Evolutionary conservation across 2,888 invertebrate genomes (phyloP).

Genomic region (Phorcus lineatus): DNA sequence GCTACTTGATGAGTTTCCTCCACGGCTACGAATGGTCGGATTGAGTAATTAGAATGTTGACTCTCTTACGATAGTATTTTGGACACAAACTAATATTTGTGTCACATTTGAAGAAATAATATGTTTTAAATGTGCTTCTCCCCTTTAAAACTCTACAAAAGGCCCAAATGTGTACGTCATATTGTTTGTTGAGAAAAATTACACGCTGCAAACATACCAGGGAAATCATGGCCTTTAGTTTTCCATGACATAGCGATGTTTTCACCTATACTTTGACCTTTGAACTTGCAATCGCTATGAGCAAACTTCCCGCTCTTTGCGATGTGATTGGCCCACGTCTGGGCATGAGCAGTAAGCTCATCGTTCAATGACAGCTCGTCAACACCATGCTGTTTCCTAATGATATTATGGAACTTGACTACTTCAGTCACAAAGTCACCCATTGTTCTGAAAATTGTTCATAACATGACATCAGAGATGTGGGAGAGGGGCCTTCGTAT

Average conservation of each 20-base stretch:
- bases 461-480: too few relatives aligned
- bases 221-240: not conserved
- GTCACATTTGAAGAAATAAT: too few relatives aligned
- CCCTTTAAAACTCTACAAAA: too few relatives aligned
- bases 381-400: not conserved
- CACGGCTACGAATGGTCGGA: too few relatives aligned
- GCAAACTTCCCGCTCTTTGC: not conserved
- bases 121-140: too few relatives aligned
- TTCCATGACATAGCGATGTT: not conserved
- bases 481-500: too few relatives aligned
- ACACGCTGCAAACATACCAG: not conserved
- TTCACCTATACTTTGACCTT: not conserved
- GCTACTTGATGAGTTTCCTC: too few relatives aligned
- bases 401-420: not conserved
- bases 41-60: too few relatives aligned
- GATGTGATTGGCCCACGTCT: not conserved
- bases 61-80: too few relatives aligned
- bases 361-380: not conserved
- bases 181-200: not conserved
- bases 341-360: not conserved
- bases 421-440: slow-evolving; percentile 75
- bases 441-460: not conserved
- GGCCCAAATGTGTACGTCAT: too few relatives aligned
- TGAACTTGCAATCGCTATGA: not conserved
- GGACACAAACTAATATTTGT: too few relatives aligned